phyloP scores from a whole-genome alignment of 2,113 vertebrate genomes.

The Otis tarda region DNA sequence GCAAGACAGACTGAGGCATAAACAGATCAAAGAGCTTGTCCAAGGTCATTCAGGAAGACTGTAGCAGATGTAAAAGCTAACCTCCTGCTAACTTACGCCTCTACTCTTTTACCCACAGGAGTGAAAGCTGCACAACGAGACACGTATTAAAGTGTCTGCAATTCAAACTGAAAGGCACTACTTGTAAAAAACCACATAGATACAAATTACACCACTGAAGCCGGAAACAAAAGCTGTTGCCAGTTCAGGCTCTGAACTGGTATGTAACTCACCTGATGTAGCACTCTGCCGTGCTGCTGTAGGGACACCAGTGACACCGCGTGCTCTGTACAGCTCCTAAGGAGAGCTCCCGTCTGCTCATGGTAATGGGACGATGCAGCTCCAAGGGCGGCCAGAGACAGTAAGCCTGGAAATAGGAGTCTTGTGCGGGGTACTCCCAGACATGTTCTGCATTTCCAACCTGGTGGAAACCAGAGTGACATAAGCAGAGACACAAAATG shows the following conservation, averaged over 20 bases:
- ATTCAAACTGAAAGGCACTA: neutral
- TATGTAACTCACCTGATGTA: neutral
- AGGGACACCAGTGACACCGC: neutral
- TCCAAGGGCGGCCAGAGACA: neutral
- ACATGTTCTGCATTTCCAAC: rapidly evolving
- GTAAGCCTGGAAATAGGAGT: neutral
- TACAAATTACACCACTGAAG: neutral
- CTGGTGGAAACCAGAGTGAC: neutral
- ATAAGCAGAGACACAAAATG: neutral
- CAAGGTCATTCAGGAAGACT: neutral
- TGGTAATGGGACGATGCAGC: rapidly evolving
- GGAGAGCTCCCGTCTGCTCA: neutral
- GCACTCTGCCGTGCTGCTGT: neutral
- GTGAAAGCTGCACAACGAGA: neutral
- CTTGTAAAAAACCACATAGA: neutral
- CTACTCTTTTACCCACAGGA: neutral
- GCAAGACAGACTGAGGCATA: neutral
- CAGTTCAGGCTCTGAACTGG: neutral
- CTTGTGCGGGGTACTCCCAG: neutral
- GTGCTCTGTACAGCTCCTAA: rapidly evolving
- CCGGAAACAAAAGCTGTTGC: neutral
- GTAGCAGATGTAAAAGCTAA: neutral
- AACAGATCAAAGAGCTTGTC: neutral
- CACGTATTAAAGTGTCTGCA: neutral
- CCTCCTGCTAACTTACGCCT: neutral